Percentiles rank a stretch among this genome's conserved stretches.
These are phyloP conservation scores for Drosophila neocordata DNA, from an alignment of 1,140 invertebrate genomes.

Conservation along the genomic window DNA sequence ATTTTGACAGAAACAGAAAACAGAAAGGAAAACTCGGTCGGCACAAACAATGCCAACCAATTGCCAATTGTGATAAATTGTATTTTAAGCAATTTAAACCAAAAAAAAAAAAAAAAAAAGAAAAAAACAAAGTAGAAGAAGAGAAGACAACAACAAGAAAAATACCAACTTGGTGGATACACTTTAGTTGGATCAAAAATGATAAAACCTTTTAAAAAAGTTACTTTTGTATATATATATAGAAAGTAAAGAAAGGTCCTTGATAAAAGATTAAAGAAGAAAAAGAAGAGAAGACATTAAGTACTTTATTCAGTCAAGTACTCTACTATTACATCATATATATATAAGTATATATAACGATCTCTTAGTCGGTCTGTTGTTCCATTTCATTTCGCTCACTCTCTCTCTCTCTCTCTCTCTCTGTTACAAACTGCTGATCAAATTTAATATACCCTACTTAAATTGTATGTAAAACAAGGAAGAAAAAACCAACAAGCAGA, in stretches of 20 bases:
- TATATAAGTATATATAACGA: no score
- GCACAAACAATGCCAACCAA: constrained; percentile 52
- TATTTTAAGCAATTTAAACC: constrained; percentile 77
- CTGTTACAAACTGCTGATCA: not conserved
- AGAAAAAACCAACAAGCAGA: not conserved
- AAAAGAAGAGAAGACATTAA: no score
- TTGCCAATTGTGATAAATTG: constrained; percentile 80
- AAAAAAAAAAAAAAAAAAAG: constrained; percentile 26
- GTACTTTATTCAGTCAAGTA: no score
- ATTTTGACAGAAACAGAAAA: constrained; percentile 48
- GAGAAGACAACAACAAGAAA: constrained; percentile 9
- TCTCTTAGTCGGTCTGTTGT: no score
- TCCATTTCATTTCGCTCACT: no score
- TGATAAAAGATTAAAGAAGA: no score
- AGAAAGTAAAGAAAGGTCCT: no score
- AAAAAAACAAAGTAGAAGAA: constrained; percentile 1
- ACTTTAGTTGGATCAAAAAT: not conserved
- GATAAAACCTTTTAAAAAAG: not conserved
- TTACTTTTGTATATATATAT: no score
- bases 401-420: no score
- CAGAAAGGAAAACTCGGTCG: constrained; percentile 37
- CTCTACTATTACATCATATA: no score
- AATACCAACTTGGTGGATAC: constrained; percentile 5
- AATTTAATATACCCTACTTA: not conserved
- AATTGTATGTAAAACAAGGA: not conserved